phyloP scores from a whole-genome alignment of 2,888 invertebrate species.

The Eristalis intricaria region DNA sequence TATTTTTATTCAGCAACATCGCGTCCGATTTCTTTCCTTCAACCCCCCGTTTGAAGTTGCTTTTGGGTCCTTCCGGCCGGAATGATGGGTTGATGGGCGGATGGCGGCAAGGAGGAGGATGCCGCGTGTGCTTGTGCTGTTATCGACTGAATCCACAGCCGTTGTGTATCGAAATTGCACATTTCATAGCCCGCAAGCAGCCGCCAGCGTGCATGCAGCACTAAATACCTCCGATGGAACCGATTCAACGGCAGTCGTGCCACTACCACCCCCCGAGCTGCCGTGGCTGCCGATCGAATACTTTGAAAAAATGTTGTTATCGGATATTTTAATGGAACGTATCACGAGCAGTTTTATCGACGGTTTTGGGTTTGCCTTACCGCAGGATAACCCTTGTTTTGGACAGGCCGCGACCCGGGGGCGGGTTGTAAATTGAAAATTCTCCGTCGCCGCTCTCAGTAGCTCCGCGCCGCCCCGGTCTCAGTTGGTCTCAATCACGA shows the following conservation, averaged over 20 bases:
- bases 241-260: too few relatives aligned
- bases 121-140: slow-evolving; percentile 40
- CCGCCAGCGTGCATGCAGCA: slow-evolving; percentile 20
- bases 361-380: slow-evolving; percentile 14
- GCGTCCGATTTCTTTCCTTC: slow-evolving; percentile 6
- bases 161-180: slow-evolving; percentile 65
- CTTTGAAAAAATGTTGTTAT: slow-evolving; percentile 58
- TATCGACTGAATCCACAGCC: slow-evolving; percentile 62
- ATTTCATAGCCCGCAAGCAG: slow-evolving; percentile 46
- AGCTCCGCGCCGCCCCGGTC: too few relatives aligned
- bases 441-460: too few relatives aligned
- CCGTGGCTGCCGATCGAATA: background rate
- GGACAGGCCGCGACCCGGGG: background rate
- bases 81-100: too few relatives aligned
- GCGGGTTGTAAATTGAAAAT: background rate
- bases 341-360: slow-evolving; percentile 50
- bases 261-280: background rate
- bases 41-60: slow-evolving; percentile 1
- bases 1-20: slow-evolving; percentile 60
- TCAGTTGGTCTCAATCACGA: too few relatives aligned
- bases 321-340: slow-evolving; percentile 57
- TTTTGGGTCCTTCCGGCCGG: slow-evolving; percentile 48
- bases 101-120: background rate
- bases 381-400: background rate
- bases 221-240: slow-evolving; percentile 34